phyloP scores from a whole-genome alignment of 2,113 vertebrate genomes.

The Melanerpes aurifrons region DNA sequence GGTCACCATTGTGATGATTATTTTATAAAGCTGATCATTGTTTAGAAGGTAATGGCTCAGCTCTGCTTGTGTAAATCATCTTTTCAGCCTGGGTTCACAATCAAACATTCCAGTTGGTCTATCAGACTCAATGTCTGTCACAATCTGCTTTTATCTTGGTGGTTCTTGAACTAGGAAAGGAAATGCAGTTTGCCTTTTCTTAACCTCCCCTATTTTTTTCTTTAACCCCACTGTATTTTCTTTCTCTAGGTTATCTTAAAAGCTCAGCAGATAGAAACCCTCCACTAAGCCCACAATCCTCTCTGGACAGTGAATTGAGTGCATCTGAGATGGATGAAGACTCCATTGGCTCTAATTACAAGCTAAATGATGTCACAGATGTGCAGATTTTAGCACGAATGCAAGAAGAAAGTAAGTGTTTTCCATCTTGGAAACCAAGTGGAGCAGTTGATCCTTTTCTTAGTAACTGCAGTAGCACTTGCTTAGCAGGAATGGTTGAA shows the following conservation, averaged over 20 bases:
- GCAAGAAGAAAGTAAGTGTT: slow-evolving; percentile 97
- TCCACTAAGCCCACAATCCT: slow-evolving; percentile 94
- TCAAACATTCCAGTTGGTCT: neutral
- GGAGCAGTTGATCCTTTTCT: neutral
- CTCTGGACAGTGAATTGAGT: slow-evolving; percentile 97
- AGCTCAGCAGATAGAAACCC: slow-evolving; percentile 88
- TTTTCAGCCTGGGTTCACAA: neutral
- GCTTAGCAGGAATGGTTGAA: neutral
- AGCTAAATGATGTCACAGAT: slow-evolving; percentile 97
- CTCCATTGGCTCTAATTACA: slow-evolving; percentile 97
- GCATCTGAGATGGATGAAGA: slow-evolving; percentile 99
- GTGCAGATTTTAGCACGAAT: slow-evolving; percentile 98
- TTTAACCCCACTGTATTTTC: neutral
- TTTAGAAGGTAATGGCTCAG: neutral
- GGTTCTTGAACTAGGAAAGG: neutral
- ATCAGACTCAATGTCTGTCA: neutral
- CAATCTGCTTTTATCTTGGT: neutral
- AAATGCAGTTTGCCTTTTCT: neutral
- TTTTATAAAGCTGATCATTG: neutral
- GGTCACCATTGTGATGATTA: neutral
- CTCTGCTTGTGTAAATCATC: neutral
- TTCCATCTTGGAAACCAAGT: neutral
- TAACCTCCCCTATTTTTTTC: neutral
- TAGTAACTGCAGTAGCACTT: neutral
- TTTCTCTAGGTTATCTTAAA: slow-evolving; percentile 84